Conservation (phyloP, 2,888 invertebrate species). For the Calliphora vomitoria region DNA sequence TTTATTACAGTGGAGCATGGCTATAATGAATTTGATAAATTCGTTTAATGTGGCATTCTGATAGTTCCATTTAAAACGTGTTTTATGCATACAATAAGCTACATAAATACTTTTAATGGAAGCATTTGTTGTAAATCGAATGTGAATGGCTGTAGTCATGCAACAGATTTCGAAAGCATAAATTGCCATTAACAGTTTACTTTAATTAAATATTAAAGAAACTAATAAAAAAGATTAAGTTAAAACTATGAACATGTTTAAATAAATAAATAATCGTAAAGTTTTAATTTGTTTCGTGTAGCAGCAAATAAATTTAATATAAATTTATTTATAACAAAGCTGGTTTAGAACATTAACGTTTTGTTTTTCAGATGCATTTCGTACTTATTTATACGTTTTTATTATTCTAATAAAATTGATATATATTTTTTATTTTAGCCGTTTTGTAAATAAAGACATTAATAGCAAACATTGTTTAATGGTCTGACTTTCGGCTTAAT, state of each 20-base stretch:
- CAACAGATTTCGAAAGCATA: background rate
- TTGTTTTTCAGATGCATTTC: too few relatives aligned
- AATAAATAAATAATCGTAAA: too few relatives aligned
- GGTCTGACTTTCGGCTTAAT: too few relatives aligned
- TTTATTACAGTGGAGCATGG: conserved; percentile 41
- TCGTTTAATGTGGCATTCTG: conserved; percentile 1
- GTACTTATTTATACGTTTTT: too few relatives aligned
- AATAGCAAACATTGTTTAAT: too few relatives aligned
- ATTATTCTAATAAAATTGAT: too few relatives aligned
- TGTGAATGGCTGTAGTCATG: background rate
- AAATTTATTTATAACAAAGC: too few relatives aligned
- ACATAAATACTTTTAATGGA: background rate
- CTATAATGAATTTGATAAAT: conserved; percentile 48
- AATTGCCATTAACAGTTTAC: background rate
- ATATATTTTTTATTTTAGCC: too few relatives aligned
- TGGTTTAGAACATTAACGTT: too few relatives aligned
- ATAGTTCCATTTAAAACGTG: conserved; percentile 31
- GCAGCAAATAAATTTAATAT: background rate
- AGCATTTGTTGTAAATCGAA: background rate
- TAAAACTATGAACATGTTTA: background rate
- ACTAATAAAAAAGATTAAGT: background rate
- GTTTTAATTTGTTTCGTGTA: background rate
- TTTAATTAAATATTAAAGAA: conserved; percentile 11
- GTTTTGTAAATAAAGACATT: too few relatives aligned
- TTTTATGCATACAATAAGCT: conserved; percentile 11